These are phyloP conservation scores for Tribolium freemani DNA, from an alignment of 2,888 invertebrate species.

Conservation along the genomic window DNA sequence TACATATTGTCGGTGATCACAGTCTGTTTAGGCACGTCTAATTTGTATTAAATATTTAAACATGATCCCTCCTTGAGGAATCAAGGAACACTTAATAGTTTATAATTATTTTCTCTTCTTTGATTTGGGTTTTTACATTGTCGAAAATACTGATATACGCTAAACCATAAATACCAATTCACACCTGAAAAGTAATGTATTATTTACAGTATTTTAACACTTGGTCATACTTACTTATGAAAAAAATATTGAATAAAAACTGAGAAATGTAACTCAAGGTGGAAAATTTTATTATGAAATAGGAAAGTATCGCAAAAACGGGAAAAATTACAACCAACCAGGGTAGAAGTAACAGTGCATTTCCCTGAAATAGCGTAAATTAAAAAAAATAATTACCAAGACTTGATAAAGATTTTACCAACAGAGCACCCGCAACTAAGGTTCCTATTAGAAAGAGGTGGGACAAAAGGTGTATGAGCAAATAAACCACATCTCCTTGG, in stretches of 20 bases:
- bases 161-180: constrained; percentile 17
- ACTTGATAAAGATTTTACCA: neutral
- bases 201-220: neutral
- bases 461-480: neutral
- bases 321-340: constrained; percentile 4
- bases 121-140: neutral
- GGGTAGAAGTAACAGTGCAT: neutral
- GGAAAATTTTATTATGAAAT: constrained; percentile 5
- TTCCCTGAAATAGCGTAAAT: neutral
- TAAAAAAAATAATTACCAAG: neutral
- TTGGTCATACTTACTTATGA: constrained; percentile 4
- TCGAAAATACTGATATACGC: neutral
- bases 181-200: constrained; percentile 5
- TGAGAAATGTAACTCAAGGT: neutral
- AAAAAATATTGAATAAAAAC: constrained; percentile 10
- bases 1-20: neutral
- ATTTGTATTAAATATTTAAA: neutral
- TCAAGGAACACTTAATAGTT: neutral
- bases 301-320: constrained; percentile 2
- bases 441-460: neutral
- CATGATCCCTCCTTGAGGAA: neutral
- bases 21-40: neutral
- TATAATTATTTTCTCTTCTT: neutral
- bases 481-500: constrained; percentile 7
- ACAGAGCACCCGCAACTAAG: neutral